A percentile compares a stretch with the other conserved stretches of the same genome.
These are phyloP conservation scores for Euspilapteryx auroguttella DNA, from an alignment of 2,888 invertebrate genomes.

Conservation along the genomic window DNA sequence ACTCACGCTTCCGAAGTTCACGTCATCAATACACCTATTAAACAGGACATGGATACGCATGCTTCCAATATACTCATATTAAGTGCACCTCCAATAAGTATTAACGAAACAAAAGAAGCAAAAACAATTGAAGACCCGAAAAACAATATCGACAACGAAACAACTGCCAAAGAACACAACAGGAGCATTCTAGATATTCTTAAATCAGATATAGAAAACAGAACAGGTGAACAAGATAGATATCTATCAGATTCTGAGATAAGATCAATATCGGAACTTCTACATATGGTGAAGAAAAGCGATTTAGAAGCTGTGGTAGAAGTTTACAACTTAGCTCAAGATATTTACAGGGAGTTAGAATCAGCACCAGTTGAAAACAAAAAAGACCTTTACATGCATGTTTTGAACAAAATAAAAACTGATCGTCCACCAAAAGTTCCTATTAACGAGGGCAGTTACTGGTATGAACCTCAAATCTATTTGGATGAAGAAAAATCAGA, in stretches of 20 bases:
- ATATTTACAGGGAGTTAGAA: conserved; percentile 39
- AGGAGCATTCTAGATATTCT: conserved; percentile 4
- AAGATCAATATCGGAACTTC: conserved; percentile 24
- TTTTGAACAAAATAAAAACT: too few species aligned
- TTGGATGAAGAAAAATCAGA: too few species aligned
- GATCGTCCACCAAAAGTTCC: too few species aligned
- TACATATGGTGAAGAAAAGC: conserved; percentile 36
- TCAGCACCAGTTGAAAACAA: too few species aligned
- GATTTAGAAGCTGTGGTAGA: conserved; percentile 44
- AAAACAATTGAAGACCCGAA: conserved; percentile 1
- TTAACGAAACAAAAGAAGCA: conserved; percentile 8
- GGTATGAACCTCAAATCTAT: too few species aligned
- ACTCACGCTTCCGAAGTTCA: conserved; percentile 16
- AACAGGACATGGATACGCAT: conserved; percentile 12
- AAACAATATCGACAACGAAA: conserved; percentile 5
- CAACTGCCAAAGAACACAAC: conserved; percentile 9
- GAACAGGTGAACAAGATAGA: conserved; percentile 16
- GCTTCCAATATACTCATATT: conserved; percentile 18
- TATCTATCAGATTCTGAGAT: conserved; percentile 36
- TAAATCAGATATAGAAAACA: neutral
- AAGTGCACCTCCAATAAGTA: too few species aligned
- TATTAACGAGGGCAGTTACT: too few species aligned
- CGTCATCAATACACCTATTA: conserved; percentile 17
- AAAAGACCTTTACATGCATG: too few species aligned
- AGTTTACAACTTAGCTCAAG: conserved; percentile 42